phyloP scores from a whole-genome alignment of 2,797 vertebrate genomes.

The Acestrorhynchus altus region DNA sequence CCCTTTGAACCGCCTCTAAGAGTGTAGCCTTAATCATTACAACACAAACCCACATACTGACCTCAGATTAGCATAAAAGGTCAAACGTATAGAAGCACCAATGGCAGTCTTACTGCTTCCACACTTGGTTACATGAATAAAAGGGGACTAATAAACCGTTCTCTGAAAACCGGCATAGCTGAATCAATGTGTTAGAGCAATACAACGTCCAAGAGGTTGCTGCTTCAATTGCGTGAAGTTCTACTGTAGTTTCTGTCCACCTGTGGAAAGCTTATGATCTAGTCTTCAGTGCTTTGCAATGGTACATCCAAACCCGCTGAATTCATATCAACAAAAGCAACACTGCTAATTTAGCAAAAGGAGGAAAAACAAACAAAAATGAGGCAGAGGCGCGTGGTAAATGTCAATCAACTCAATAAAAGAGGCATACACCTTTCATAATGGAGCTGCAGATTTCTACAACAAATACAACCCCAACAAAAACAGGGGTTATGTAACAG shows the following conservation, averaged over 20 bases:
- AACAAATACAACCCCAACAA: slow-evolving; percentile 43
- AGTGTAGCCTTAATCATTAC: not conserved
- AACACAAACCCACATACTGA: slow-evolving; percentile 20
- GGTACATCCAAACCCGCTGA: slow-evolving; percentile 1
- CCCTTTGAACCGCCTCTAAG: no score
- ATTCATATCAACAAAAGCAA: slow-evolving; percentile 37
- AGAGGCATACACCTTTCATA: slow-evolving; percentile 27
- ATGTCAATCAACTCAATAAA: slow-evolving; percentile 22
- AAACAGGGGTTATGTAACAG: slow-evolving; percentile 66
- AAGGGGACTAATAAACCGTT: slow-evolving; percentile 22
- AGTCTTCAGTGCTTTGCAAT: slow-evolving; percentile 18
- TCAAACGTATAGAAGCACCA: not conserved
- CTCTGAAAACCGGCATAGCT: slow-evolving; percentile 36
- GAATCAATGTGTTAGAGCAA: not conserved
- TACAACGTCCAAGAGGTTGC: not conserved
- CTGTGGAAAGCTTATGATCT: slow-evolving; percentile 34
- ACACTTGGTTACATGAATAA: not conserved
- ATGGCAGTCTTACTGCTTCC: not conserved
- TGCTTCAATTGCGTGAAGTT: not conserved
- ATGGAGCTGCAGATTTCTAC: slow-evolving; percentile 14
- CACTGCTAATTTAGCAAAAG: not conserved
- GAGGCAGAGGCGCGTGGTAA: slow-evolving; percentile 19
- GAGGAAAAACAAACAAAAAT: slow-evolving; percentile 1
- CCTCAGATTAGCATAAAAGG: slow-evolving; percentile 23
- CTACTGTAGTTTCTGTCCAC: slow-evolving; percentile 16